Evolutionary conservation across 2,113 vertebrate genomes (phyloP).

Genomic region (Heptranchias perlo): DNA sequence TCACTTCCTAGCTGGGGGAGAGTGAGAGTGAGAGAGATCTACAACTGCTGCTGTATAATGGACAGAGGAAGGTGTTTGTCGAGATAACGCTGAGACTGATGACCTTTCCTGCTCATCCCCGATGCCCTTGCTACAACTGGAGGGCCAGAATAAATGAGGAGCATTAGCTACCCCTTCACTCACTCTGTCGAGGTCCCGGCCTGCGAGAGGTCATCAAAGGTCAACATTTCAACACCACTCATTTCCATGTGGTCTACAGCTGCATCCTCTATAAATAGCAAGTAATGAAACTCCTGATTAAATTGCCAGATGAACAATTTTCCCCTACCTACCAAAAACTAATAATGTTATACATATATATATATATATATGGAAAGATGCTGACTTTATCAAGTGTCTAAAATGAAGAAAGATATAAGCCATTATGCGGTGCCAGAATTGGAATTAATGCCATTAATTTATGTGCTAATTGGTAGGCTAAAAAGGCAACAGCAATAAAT

Average conservation of each 20-base stretch:
- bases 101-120: neutral
- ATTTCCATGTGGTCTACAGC: neutral
- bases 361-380: neutral
- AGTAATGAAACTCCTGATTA: neutral
- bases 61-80: neutral
- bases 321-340: neutral
- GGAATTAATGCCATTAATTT: constrained; percentile 27
- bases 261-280: neutral
- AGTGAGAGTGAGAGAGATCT: neutral
- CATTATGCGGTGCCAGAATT: neutral
- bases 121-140: neutral
- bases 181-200: neutral
- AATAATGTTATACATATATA: neutral
- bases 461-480: constrained; percentile 22
- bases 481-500: constrained; percentile 16
- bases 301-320: constrained; percentile 1
- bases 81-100: neutral
- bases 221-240: neutral
- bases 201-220: neutral
- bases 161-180: neutral
- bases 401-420: constrained; percentile 3
- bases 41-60: neutral
- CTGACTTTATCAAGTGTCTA: neutral
- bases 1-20: neutral
- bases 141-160: neutral